Evolutionary conservation across 2,888 invertebrate genomes (phyloP), one percentile per base, ranked within the genome.

Genomic region (Nomada ferruginata): DNA sequence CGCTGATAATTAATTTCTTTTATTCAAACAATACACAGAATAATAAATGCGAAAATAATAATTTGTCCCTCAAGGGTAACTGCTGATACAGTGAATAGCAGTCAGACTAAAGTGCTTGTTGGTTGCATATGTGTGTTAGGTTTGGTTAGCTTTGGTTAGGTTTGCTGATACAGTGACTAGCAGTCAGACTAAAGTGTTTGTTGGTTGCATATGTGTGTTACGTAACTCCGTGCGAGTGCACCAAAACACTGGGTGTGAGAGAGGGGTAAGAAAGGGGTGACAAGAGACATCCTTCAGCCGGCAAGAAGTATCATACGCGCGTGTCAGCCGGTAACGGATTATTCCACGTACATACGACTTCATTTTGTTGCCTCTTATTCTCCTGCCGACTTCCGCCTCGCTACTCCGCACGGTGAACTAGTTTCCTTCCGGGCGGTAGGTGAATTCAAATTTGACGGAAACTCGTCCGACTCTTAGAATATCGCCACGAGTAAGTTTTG

Each of bases 281-380:
- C 50, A n/a, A 13, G n/a, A 20, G 64, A 71, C 61, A 57, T 61
- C 55, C 64, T 47, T 63, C 59, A 57, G 66, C 23, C 59, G 77
- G 50, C 26, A 53, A 66, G 74, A 78, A 73, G 80, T 80, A 86
- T 87, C 88, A 86, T 87, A 89, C 84, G 73, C 82, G 85, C 23
- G 15, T n/a, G 55, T 59, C 60, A 76, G 69, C 47, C 53, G 69
- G 36, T 55, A 76, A 79, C 72, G 79, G 87, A 89, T 87, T 89
- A 89, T 90, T 88, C 88, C 84, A 78, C 82, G 84, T 80, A 79
- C 85, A 79, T 74, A 71, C 82, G 75, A 66, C 75, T 79, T 68
- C 79, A 79, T 79, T 79, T 76, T 70, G 79, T 76, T 74, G 66
- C 76, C 69, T 76, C 74, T 78, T 80, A 81, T 84, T 79, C 79